Conservation (phyloP, 1,140 invertebrate genomes). For the Diachasmimorpha longicaudata region DNA sequence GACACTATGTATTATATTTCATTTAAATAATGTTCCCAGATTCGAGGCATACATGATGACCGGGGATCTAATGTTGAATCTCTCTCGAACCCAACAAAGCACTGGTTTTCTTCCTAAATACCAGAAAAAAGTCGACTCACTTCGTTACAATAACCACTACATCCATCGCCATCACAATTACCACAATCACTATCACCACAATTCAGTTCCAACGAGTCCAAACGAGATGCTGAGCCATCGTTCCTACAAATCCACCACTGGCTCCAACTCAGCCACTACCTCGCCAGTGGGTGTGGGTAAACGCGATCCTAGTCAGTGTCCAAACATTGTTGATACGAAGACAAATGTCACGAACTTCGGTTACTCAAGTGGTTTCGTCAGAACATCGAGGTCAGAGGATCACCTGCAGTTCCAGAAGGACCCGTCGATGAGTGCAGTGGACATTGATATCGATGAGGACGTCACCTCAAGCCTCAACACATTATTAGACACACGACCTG, state of each 20-base stretch:
- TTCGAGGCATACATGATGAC: slow-evolving; percentile 98
- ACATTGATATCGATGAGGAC: slow-evolving; percentile 92
- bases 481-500: slow-evolving; percentile 80
- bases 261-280: slow-evolving; percentile 65
- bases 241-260: slow-evolving; percentile 45
- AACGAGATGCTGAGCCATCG: slow-evolving; percentile 67
- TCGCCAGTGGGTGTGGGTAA: slow-evolving; percentile 63
- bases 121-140: slow-evolving; percentile 70
- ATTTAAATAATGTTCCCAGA: slow-evolving; percentile 42
- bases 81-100: slow-evolving; percentile 78
- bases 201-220: slow-evolving; percentile 84
- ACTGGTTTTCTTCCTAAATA: slow-evolving; percentile 68
- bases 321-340: slow-evolving; percentile 24
- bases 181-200: slow-evolving; percentile 64
- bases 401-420: slow-evolving; percentile 81
- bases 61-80: slow-evolving; percentile 91
- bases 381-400: slow-evolving; percentile 85
- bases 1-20: no score
- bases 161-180: slow-evolving; percentile 51
- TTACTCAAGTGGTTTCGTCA: slow-evolving; percentile 66
- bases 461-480: slow-evolving; percentile 91
- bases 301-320: slow-evolving; percentile 53
- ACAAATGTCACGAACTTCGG: slow-evolving; percentile 45
- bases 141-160: slow-evolving; percentile 63
- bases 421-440: slow-evolving; percentile 78